Conservation (phyloP, 2,888 invertebrate species). For the Sarcophaga carnaria region DNA sequence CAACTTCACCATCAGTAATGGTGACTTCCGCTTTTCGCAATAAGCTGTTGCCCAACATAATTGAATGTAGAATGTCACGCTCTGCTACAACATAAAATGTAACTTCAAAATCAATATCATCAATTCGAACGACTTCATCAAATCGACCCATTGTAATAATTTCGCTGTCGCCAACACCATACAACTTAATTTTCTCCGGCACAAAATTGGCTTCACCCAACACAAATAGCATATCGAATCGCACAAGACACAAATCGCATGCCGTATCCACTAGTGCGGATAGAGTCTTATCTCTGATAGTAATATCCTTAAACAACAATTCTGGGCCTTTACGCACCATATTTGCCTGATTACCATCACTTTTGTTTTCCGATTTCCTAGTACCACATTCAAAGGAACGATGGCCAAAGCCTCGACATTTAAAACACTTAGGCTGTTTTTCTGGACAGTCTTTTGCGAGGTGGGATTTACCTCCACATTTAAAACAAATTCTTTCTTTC, state of each 20-base stretch:
- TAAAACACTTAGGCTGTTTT: no score
- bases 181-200: background rate
- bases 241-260: slow-evolving; percentile 4
- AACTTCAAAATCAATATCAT: no score
- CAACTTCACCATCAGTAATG: slow-evolving; percentile 7
- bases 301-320: slow-evolving; percentile 19
- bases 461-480: background rate
- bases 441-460: no score
- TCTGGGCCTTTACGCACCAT: slow-evolving; percentile 12
- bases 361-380: background rate
- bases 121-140: no score
- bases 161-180: background rate
- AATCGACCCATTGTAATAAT: no score
- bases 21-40: background rate
- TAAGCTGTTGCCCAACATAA: slow-evolving; percentile 31
- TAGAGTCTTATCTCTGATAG: background rate
- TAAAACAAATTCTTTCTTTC: slow-evolving; percentile 6
- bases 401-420: slow-evolving; percentile 5
- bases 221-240: background rate
- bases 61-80: slow-evolving; percentile 6
- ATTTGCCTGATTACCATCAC: background rate
- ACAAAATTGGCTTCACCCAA: slow-evolving; percentile 6
- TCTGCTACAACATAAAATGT: background rate
- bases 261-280: slow-evolving; percentile 11
- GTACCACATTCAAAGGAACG: slow-evolving; percentile 6